phyloP scores from a whole-genome alignment of 2,888 invertebrate species.

The Phasia obesa region DNA sequence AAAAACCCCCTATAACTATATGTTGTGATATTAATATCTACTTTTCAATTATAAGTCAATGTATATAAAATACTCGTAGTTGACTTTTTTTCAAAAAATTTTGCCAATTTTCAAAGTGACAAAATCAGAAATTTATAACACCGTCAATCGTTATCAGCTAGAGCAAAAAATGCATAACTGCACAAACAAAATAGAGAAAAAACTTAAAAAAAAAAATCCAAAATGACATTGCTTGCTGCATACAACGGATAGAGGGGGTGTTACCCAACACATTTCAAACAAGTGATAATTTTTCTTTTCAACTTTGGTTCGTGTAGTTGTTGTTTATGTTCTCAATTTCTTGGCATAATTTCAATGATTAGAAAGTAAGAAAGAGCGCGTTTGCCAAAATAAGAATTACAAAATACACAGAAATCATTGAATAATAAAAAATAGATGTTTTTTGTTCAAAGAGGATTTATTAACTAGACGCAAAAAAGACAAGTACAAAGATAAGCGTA shows the following conservation, averaged over 20 bases:
- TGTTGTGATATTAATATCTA: too few species aligned
- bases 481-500: slow-evolving; percentile 18
- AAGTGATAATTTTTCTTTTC: slow-evolving; percentile 49
- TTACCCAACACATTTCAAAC: slow-evolving; percentile 29
- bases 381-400: slow-evolving; percentile 50
- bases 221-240: slow-evolving; percentile 15
- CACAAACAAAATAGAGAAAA: slow-evolving; percentile 16
- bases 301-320: slow-evolving; percentile 9
- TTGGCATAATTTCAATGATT: slow-evolving; percentile 69
- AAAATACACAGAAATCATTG: slow-evolving; percentile 32
- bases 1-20: too few species aligned
- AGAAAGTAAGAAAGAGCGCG: slow-evolving; percentile 43
- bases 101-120: slow-evolving; percentile 81
- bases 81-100: slow-evolving; percentile 31
- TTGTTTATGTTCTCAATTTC: slow-evolving; percentile 39
- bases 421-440: slow-evolving; percentile 13
- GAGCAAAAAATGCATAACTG: slow-evolving; percentile 37
- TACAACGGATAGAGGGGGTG: background rate
- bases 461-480: slow-evolving; percentile 40
- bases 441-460: slow-evolving; percentile 42
- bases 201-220: slow-evolving; percentile 1
- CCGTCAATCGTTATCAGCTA: slow-evolving; percentile 65
- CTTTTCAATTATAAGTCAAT: slow-evolving; percentile 2
- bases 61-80: slow-evolving; percentile 23
- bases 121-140: slow-evolving; percentile 81